A percentile compares a stretch with the other conserved stretches of the same genome.
phyloP scores from a whole-genome alignment of 2,113 vertebrate species.

The Zapus hudsonius region DNA sequence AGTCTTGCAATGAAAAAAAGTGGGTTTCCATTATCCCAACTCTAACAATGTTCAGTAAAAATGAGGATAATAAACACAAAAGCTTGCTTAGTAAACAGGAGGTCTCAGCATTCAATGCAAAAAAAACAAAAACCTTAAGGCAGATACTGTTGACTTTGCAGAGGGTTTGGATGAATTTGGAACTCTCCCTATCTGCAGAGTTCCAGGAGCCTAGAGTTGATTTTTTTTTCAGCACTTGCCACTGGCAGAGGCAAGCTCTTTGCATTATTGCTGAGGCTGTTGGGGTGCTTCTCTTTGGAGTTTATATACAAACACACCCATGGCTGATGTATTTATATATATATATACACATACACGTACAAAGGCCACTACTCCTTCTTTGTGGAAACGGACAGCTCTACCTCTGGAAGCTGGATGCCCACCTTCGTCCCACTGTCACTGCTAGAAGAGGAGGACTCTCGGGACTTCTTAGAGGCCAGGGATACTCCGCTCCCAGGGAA shows the following conservation, averaged over 20 bases:
- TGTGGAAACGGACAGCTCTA: constrained; percentile 88
- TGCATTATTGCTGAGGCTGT: constrained; percentile 65
- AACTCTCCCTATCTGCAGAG: not conserved
- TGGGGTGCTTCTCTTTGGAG: constrained; percentile 60
- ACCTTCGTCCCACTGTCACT: constrained; percentile 90
- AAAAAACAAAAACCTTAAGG: constrained; percentile 55
- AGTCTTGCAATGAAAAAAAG: constrained; percentile 73
- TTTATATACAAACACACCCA: constrained; percentile 78
- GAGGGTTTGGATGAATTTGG: constrained; percentile 15
- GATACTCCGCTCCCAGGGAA: constrained; percentile 84
- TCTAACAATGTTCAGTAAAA: constrained; percentile 80
- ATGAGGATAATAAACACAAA: constrained; percentile 78
- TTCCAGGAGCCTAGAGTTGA: not conserved
- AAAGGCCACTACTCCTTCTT: constrained; percentile 86
- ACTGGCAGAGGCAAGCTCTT: not conserved
- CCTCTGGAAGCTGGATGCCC: constrained; percentile 86
- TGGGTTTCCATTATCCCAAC: constrained; percentile 70
- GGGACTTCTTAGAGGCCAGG: constrained; percentile 87
- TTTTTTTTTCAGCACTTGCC: not conserved
- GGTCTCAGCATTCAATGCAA: constrained; percentile 79
- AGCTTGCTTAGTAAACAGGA: constrained; percentile 78
- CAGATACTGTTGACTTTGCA: constrained; percentile 57
- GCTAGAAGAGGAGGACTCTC: constrained; percentile 92
- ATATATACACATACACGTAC: constrained; percentile 76
- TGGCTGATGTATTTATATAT: constrained; percentile 68